phyloP scores from a whole-genome alignment of 2,113 vertebrate genomes.

The Ceratotherium simum region DNA sequence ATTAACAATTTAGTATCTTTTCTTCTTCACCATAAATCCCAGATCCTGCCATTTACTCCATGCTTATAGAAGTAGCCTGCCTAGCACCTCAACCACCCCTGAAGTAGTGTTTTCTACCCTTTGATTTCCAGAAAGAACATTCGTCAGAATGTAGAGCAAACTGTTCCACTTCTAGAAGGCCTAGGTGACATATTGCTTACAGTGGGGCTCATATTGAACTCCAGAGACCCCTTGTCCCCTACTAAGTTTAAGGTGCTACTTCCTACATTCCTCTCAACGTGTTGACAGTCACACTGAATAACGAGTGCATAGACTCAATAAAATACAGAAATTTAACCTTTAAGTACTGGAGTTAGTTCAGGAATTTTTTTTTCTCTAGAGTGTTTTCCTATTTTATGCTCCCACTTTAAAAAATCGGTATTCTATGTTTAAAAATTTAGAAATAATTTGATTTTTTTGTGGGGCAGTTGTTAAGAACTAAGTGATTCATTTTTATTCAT shows the following conservation, averaged over 20 bases:
- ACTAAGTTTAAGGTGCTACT: background rate
- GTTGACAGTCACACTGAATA: background rate
- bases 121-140: conserved; percentile 12
- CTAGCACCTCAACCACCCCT: background rate
- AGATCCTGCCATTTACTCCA: conserved; percentile 35
- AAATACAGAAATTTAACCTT: background rate
- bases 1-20: conserved; percentile 56
- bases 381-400: background rate
- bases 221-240: background rate
- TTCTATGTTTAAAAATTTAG: background rate
- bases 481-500: background rate
- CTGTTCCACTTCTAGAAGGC: background rate
- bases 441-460: background rate
- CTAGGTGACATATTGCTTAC: background rate
- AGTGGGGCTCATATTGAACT: background rate
- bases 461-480: background rate
- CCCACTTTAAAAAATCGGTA: background rate
- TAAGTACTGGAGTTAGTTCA: background rate
- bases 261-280: background rate
- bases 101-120: background rate
- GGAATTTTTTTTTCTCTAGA: background rate
- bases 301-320: background rate
- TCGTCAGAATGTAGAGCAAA: background rate
- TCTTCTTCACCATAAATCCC: conserved; percentile 54
- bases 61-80: conserved; percentile 31